These are phyloP conservation scores for Lampropteryx suffumata DNA, from an alignment of 2,888 invertebrate species.

Conservation along the genomic window DNA sequence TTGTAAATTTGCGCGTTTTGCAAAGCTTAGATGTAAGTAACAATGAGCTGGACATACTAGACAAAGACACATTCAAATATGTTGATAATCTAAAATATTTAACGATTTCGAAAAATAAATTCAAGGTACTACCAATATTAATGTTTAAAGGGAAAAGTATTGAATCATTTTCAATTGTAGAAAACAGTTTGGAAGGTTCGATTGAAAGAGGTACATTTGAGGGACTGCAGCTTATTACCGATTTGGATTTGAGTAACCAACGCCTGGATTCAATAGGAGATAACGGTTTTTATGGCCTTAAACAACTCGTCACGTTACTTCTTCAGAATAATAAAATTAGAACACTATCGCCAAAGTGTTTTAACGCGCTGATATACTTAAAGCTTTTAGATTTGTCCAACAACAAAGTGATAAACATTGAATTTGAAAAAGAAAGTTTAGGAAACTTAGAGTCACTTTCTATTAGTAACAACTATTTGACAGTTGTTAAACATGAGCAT, in stretches of 20 bases:
- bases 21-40: constrained; percentile 44
- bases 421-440: constrained; percentile 53
- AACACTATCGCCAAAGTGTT: constrained; percentile 45
- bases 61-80: constrained; percentile 44
- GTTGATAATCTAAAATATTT: constrained; percentile 38
- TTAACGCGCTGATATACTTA: constrained; percentile 46
- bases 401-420: constrained; percentile 52
- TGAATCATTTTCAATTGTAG: constrained; percentile 43
- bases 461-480: constrained; percentile 52
- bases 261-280: constrained; percentile 49
- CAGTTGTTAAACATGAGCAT: constrained; percentile 43
- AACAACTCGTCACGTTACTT: constrained; percentile 40
- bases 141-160: constrained; percentile 56
- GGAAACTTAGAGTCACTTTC: constrained; percentile 44
- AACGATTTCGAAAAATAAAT: constrained; percentile 53
- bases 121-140: constrained; percentile 48
- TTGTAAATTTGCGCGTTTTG: constrained; percentile 42
- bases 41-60: constrained; percentile 46
- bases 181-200: constrained; percentile 51
- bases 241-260: constrained; percentile 55
- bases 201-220: constrained; percentile 55
- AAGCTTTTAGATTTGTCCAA: constrained; percentile 53
- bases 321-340: constrained; percentile 56
- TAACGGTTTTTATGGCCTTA: constrained; percentile 54
- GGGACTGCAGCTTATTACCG: constrained; percentile 45